A percentile compares a stretch with the other conserved stretches of the same genome.
phyloP scores from a whole-genome alignment of 2,888 invertebrate species.

The Anoplius nigerrimus region DNA sequence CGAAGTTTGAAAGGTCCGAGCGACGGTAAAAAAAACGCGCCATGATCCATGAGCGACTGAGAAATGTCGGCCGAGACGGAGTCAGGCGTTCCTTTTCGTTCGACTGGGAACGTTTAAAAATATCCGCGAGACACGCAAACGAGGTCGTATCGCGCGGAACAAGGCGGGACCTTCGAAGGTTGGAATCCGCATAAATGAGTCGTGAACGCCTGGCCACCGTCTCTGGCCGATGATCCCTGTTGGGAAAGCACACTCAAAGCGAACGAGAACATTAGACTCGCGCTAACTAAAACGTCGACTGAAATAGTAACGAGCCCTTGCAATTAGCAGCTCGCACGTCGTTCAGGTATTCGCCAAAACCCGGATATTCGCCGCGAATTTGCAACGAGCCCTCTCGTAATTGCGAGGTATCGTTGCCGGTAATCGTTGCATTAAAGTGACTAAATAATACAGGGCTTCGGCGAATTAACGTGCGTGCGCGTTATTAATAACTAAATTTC shows the following conservation, averaged over 20 bases:
- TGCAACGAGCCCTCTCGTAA: too few species aligned
- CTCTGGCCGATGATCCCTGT: not conserved
- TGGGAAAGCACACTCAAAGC: conserved; percentile 2
- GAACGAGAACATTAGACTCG: not conserved
- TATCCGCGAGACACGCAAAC: conserved; percentile 42
- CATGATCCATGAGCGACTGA: conserved; percentile 44
- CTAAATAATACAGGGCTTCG: too few species aligned
- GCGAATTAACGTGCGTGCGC: too few species aligned
- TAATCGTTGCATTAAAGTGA: too few species aligned
- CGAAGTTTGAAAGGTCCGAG: not conserved
- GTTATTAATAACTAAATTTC: too few species aligned
- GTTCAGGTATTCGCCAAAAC: too few species aligned
- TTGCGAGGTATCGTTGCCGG: too few species aligned
- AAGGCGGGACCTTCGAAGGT: conserved; percentile 16
- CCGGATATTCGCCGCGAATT: too few species aligned
- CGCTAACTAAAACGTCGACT: too few species aligned
- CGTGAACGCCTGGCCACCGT: conserved; percentile 13
- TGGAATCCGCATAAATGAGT: conserved; percentile 21
- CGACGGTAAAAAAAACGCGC: conserved; percentile 38
- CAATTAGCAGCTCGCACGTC: too few species aligned
- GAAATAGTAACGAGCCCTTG: too few species aligned
- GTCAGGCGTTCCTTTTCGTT: conserved; percentile 18
- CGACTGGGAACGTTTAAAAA: conserved; percentile 51
- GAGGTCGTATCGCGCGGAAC: conserved; percentile 42
- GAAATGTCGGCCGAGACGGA: conserved; percentile 10